phyloP scores from a whole-genome alignment of 2,888 invertebrate genomes.

The Rhagonycha fulva region DNA sequence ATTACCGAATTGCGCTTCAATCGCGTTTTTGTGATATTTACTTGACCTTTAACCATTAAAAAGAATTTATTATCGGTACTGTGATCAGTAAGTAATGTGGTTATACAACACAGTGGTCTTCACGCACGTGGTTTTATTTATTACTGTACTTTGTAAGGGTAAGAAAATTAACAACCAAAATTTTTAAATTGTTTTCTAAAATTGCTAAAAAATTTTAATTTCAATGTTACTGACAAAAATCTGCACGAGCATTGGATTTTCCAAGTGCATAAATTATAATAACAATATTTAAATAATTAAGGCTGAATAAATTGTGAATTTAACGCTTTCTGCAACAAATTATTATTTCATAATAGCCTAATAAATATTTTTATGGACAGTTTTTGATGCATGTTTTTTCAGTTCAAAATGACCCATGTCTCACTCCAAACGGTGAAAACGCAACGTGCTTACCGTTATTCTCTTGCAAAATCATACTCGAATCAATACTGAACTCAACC shows the following conservation, averaged over 20 bases:
- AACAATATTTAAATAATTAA: no score
- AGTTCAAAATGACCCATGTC: slow-evolving; percentile 40
- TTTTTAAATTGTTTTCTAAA: not conserved
- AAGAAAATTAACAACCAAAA: not conserved
- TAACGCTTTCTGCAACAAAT: no score
- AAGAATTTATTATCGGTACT: not conserved
- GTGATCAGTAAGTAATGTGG: not conserved
- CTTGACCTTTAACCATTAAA: not conserved
- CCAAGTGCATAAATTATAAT: no score
- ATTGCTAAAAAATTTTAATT: no score
- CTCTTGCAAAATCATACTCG: slow-evolving; percentile 50
- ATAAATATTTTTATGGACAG: no score
- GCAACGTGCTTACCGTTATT: slow-evolving; percentile 55
- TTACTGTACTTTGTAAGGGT: not conserved
- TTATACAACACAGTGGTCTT: not conserved
- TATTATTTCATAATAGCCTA: no score
- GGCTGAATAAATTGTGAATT: no score
- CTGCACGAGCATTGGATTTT: no score
- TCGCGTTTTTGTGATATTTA: not conserved
- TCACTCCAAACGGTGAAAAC: slow-evolving; percentile 49
- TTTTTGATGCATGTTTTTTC: not conserved
- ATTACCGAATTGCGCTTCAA: not conserved
- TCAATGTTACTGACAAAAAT: no score
- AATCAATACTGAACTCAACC: slow-evolving; percentile 43
- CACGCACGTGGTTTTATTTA: not conserved